Evolutionary conservation across 2,797 vertebrate genomes (phyloP).

Genomic region (Coreius guichenoti): DNA sequence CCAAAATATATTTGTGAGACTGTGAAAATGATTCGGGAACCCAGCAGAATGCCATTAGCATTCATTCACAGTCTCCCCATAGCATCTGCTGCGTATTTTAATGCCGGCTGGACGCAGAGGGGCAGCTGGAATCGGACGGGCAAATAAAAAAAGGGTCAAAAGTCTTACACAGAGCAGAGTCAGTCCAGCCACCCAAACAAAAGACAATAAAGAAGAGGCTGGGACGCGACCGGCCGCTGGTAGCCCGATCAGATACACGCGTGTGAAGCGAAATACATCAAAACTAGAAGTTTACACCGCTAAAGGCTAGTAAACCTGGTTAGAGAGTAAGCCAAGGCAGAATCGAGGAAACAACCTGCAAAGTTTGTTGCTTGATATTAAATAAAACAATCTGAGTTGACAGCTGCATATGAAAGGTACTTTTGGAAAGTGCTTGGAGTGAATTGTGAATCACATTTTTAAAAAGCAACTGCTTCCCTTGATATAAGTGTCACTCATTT

Average conservation of each 20-base stretch:
- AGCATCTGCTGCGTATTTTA: slow-evolving; percentile 80
- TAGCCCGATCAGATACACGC: neutral
- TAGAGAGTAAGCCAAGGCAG: slow-evolving; percentile 9
- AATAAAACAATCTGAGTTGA: slow-evolving; percentile 30
- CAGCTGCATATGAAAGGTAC: slow-evolving; percentile 25
- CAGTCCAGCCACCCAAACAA: slow-evolving; percentile 78
- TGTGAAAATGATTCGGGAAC: slow-evolving; percentile 71
- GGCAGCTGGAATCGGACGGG: slow-evolving; percentile 81
- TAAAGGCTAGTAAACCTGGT: slow-evolving; percentile 19
- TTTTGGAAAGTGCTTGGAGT: slow-evolving; percentile 36
- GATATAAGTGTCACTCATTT: slow-evolving; percentile 56
- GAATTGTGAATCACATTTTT: slow-evolving; percentile 36
- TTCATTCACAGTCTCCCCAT: slow-evolving; percentile 66
- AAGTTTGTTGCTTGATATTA: slow-evolving; percentile 27
- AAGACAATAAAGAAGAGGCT: slow-evolving; percentile 80
- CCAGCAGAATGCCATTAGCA: slow-evolving; percentile 76
- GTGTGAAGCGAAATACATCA: neutral
- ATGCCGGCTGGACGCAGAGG: slow-evolving; percentile 72
- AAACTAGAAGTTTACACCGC: neutral
- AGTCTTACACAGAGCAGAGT: slow-evolving; percentile 74
- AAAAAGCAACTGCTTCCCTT: slow-evolving; percentile 44
- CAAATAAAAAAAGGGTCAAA: slow-evolving; percentile 82
- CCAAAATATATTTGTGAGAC: slow-evolving; percentile 47
- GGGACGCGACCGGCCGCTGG: slow-evolving; percentile 6
- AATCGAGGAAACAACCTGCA: slow-evolving; percentile 15